Evolutionary conservation across 2,797 vertebrate species (phyloP), one percentile per base, ranked within the genome.

Genomic region (Cyclopterus lumpus): DNA sequence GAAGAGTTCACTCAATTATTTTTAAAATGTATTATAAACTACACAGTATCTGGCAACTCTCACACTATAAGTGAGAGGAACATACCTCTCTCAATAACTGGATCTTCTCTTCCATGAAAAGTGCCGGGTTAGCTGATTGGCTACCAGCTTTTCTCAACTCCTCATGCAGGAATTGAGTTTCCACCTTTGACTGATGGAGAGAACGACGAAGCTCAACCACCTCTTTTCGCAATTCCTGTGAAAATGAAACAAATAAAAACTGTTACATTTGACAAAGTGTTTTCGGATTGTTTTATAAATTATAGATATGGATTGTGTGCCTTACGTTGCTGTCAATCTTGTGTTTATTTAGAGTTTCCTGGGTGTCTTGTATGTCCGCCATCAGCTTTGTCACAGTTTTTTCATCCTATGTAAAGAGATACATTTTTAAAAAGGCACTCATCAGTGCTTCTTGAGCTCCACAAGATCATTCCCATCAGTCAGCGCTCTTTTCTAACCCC

Each of bases 61-160:
- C 26, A 57, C 9, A 4, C 2, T 2, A 3, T 8, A n/a, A 12
- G 8, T 22, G 24, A 36, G 2, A 18, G 9, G 11, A 40, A 32
- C 18, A 2, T 51, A 95, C 95, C 93, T 95, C 92, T 81, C 85
- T 92, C 57, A 94, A 72, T 5, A 94, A 82, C 49, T 81, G 83
- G 51, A 96, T 92, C 86, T 93, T 93, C 64, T 95, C 94, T 2
- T 95, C 92, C 85, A 94, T 84, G 30, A 82, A 76, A 40, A 84
- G 80, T 1, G 75, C 72, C 2, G 82, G 70, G 24, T 73, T 48
- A 30, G 79, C 79, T 0, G 89, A 87, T 22, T 80, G 89, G 42
- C 77, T 73, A 0, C 77, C 75, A 5, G 76, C 65, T 71, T 80
- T 90, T 20, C 6, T 82, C 66, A 95, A 32, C 87, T 95, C 94